phyloP scores from a whole-genome alignment of 2,113 vertebrate species.

The Trogon surrucura region DNA sequence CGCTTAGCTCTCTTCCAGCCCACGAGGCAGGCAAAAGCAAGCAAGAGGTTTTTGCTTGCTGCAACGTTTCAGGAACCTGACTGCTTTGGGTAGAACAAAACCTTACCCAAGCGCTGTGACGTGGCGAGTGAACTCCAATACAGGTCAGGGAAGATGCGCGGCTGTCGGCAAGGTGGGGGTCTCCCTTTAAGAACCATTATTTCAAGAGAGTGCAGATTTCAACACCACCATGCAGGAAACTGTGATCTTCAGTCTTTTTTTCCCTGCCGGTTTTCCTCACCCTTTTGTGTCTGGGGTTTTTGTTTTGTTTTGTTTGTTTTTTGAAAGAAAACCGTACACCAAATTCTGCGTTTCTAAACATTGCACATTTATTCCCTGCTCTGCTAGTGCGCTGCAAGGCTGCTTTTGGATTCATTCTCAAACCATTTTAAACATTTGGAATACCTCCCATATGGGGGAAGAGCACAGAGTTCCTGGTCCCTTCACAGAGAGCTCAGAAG shows the following conservation, averaged over 20 bases:
- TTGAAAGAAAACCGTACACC: neutral
- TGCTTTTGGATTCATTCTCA: neutral
- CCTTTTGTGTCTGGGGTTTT: neutral
- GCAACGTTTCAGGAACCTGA: neutral
- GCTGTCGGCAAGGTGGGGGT: neutral
- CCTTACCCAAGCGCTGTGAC: neutral
- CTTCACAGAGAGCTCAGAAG: neutral
- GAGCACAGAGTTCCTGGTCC: neutral
- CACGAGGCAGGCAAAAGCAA: neutral
- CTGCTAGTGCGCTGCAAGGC: neutral
- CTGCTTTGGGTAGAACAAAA: neutral
- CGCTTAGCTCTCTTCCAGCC: neutral
- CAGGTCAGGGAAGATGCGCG: fast-evolving
- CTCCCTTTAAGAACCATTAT: neutral
- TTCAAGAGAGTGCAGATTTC: slow-evolving; percentile 34
- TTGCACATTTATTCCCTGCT: neutral
- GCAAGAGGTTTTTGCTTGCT: neutral
- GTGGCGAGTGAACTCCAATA: neutral
- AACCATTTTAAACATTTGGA: slow-evolving; percentile 9
- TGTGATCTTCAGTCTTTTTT: neutral
- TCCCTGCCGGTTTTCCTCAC: neutral
- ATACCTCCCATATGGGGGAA: neutral
- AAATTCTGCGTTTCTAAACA: slow-evolving; percentile 12
- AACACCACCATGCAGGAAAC: neutral
- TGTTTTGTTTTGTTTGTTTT: neutral